These are phyloP conservation scores for Neelides sp. DNA, from an alignment of 1,140 invertebrate species.

Conservation along the genomic window DNA sequence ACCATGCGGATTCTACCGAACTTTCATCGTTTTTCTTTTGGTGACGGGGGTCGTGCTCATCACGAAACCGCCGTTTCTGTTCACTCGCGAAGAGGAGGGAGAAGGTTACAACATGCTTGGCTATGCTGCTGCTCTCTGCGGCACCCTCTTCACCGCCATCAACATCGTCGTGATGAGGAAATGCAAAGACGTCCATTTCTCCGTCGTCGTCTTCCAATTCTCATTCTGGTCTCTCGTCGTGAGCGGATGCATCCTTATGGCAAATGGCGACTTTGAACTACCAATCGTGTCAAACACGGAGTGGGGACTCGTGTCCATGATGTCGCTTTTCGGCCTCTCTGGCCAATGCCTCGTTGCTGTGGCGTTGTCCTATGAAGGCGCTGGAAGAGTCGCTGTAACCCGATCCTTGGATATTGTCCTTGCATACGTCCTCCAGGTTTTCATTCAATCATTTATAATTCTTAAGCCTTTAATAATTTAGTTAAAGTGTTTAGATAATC, in stretches of 20 bases:
- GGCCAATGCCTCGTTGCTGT: constrained; percentile 41
- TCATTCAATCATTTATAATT: neutral
- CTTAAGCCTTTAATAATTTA: neutral
- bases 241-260: constrained; percentile 16
- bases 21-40: constrained; percentile 40
- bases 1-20: constrained; percentile 43
- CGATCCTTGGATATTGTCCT: constrained; percentile 42
- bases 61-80: constrained; percentile 42
- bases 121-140: constrained; percentile 39
- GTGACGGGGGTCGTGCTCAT: constrained; percentile 43
- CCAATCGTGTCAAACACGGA: constrained; percentile 26
- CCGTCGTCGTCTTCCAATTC: constrained; percentile 40
- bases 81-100: constrained; percentile 30
- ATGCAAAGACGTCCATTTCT: constrained; percentile 42
- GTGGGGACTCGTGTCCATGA: constrained; percentile 34
- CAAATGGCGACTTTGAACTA: constrained; percentile 32
- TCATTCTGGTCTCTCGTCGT: constrained; percentile 39
- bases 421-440: constrained; percentile 40
- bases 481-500: neutral
- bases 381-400: constrained; percentile 42
- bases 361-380: constrained; percentile 41
- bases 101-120: constrained; percentile 38
- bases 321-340: constrained; percentile 36
- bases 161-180: constrained; percentile 44
- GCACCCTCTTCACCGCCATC: constrained; percentile 41